Percentiles rank a stretch among this genome's conserved stretches.
Evolutionary conservation across 2,888 invertebrate genomes (phyloP).

Genomic region (Cephonodes hylas): DNA sequence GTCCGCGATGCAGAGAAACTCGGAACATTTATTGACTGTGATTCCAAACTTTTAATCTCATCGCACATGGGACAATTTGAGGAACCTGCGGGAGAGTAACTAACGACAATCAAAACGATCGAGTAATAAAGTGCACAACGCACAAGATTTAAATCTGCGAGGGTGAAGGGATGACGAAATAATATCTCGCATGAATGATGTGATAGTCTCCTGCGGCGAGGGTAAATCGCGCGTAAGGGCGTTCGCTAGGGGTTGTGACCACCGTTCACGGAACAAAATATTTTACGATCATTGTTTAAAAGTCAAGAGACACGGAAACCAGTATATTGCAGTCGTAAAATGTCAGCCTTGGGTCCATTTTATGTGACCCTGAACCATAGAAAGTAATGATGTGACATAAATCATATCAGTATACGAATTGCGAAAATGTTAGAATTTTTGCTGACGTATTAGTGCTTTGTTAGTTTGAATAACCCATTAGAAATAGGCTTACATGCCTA

Average conservation of each 20-base stretch:
- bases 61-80: not conserved
- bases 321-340: constrained; percentile 1
- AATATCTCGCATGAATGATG: constrained; percentile 57
- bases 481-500: not conserved
- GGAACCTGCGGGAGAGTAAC: constrained; percentile 24
- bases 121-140: constrained; percentile 62
- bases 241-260: constrained; percentile 33
- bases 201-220: constrained; percentile 49
- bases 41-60: constrained; percentile 3
- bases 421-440: not conserved
- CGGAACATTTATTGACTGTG: not conserved
- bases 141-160: constrained; percentile 49
- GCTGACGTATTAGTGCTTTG: not conserved
- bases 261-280: constrained; percentile 31
- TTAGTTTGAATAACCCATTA: not conserved
- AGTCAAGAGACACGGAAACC: constrained; percentile 1
- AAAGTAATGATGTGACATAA: not conserved
- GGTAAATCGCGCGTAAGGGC: constrained; percentile 56
- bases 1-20: constrained; percentile 9
- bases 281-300: constrained; percentile 27
- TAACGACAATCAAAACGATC: constrained; percentile 39
- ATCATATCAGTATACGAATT: not conserved
- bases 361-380: not conserved
- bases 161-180: constrained; percentile 58
- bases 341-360: not conserved